Conservation (phyloP, 37 sponge, comb jelly and placozoan genomes). For the Haliclona indistincta region DNA sequence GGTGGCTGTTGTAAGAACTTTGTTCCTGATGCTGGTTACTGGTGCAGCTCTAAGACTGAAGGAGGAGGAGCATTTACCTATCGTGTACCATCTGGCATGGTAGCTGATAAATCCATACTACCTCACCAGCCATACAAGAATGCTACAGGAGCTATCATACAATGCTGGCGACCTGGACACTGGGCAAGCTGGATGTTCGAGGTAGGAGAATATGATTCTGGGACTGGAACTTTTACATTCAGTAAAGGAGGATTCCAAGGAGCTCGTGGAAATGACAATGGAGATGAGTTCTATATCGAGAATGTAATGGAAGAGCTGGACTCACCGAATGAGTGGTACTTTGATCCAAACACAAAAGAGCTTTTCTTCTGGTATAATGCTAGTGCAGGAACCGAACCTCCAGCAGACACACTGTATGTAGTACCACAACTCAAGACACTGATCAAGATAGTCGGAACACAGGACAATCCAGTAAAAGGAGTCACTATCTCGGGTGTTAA, state of each 20-base stretch:
- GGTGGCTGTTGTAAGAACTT: conserved; percentile 32
- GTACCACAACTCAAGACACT: not conserved
- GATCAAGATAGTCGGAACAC: conserved; percentile 27
- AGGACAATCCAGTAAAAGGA: conserved; percentile 16
- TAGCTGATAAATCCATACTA: conserved; percentile 26
- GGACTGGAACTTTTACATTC: conserved; percentile 16
- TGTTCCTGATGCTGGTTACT: conserved; percentile 39
- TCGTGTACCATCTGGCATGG: conserved; percentile 37
- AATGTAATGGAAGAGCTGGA: conserved; percentile 57
- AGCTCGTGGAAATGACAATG: conserved; percentile 33
- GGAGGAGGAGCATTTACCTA: conserved; percentile 36
- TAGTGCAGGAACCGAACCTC: conserved; percentile 28
- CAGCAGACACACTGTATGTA: conserved; percentile 20
- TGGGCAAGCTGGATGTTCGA: conserved; percentile 60
- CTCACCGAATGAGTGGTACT: conserved; percentile 49
- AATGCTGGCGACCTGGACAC: conserved; percentile 28
- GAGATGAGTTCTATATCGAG: conserved; percentile 45
- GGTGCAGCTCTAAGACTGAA: conserved; percentile 20
- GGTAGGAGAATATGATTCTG: conserved; percentile 9
- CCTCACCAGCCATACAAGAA: conserved; percentile 32
- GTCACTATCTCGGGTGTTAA: conserved; percentile 9
- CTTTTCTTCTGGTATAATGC: conserved; percentile 46
- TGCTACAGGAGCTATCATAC: conserved; percentile 27
- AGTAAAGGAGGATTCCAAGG: conserved; percentile 47
- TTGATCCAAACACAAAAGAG: conserved; percentile 10